Conservation (phyloP, 2,113 vertebrate species). For the Symphodus melops region DNA sequence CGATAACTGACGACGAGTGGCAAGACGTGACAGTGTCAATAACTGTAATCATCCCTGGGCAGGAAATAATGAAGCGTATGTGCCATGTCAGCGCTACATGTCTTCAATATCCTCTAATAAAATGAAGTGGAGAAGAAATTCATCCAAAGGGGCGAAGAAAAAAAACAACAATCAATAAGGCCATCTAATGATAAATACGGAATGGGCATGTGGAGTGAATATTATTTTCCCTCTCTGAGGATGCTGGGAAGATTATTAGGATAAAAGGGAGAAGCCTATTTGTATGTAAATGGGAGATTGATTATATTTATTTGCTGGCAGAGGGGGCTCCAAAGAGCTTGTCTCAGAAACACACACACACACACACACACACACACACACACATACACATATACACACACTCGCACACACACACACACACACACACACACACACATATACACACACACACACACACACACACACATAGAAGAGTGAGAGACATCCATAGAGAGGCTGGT, state of each 20-base stretch:
- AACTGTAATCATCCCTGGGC: conserved; percentile 85
- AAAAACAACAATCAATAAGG: conserved; percentile 84
- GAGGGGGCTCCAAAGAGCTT: conserved; percentile 49
- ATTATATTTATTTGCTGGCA: conserved; percentile 86
- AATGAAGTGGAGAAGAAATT: conserved; percentile 76
- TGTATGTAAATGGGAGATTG: conserved; percentile 87
- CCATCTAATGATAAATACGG: conserved; percentile 82
- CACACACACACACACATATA: conserved; percentile 24
- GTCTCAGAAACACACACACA: conserved; percentile 12
- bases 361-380: conserved; percentile 17
- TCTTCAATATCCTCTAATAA: conserved; percentile 84
- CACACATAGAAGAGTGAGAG: conserved; percentile 50
- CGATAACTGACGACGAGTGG: conserved; percentile 84
- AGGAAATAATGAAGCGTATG: conserved; percentile 88
- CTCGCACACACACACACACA: conserved; percentile 24
- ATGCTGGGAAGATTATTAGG: conserved; percentile 77
- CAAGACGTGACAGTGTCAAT: conserved; percentile 90
- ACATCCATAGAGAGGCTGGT: conserved; percentile 53
- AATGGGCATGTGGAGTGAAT: conserved; percentile 77
- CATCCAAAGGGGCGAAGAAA: conserved; percentile 26
- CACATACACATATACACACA: conserved; percentile 32
- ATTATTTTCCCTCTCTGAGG: conserved; percentile 75
- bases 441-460: conserved; percentile 17
- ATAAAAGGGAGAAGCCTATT: conserved; percentile 81
- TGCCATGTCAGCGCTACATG: conserved; percentile 77